These are phyloP conservation scores for Laupala kohalensis DNA, from an alignment of 1,140 invertebrate genomes.

Conservation along the genomic window DNA sequence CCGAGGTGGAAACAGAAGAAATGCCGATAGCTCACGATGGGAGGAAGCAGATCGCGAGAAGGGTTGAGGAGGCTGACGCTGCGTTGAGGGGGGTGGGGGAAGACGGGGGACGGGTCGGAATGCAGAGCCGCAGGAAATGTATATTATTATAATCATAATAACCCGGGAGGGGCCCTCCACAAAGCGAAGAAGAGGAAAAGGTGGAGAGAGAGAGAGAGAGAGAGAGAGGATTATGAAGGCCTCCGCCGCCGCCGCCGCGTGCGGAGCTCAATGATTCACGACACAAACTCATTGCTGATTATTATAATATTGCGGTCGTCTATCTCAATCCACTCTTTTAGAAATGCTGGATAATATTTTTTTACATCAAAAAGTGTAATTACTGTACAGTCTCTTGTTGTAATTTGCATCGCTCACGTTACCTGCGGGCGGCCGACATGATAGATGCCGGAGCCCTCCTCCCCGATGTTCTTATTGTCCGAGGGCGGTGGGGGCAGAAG, in stretches of 20 bases:
- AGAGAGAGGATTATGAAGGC: neutral
- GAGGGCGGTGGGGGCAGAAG: slow-evolving; percentile 4
- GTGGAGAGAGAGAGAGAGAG: neutral
- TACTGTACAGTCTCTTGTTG: slow-evolving; percentile 16
- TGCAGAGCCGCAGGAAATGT: neutral
- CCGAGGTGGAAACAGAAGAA: too few species aligned
- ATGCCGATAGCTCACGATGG: too few species aligned
- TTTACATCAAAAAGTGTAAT: slow-evolving; percentile 14
- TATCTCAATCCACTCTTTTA: slow-evolving; percentile 14
- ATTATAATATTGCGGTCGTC: slow-evolving; percentile 17
- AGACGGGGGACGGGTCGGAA: neutral
- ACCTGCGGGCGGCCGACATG: slow-evolving; percentile 12
- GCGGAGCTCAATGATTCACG: slow-evolving; percentile 15
- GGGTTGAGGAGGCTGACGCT: neutral
- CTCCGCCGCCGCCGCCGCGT: too few species aligned
- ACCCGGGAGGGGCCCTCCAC: slow-evolving; percentile 3
- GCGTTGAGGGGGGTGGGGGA: neutral
- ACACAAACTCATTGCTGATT: slow-evolving; percentile 16
- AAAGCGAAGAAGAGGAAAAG: neutral
- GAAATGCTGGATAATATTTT: slow-evolving; percentile 9
- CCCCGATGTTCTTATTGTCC: slow-evolving; percentile 6
- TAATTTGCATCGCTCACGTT: slow-evolving; percentile 17
- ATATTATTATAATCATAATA: slow-evolving; percentile 9
- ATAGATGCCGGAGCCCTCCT: slow-evolving; percentile 9
- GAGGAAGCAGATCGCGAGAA: neutral